Base-by-base conservation (phyloP, 2,888 invertebrate species). In the Acleris emargana region DNA sequence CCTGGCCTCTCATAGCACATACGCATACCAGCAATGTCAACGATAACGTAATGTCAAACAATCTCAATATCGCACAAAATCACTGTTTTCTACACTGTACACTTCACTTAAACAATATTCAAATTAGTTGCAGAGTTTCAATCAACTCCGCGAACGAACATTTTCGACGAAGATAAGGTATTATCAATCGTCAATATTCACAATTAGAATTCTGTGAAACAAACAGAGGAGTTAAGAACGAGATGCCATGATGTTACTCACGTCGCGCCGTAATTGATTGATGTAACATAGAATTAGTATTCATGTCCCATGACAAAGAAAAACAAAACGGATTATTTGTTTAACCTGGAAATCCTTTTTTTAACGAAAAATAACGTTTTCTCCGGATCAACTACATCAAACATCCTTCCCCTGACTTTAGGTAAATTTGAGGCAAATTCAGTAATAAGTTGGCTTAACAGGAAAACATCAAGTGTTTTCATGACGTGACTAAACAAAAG, bases 1-100 rank as follows among this genome's bases (percentile, higher is more conserved):
- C 88, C 86, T 67, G 91, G 90, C 77, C 91, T 79, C 80, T 91
- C 91, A 89, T 90, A 92, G 80, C 91, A 91, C 90, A 91, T 83
- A 88, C 91, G 91, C 91, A 92, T 92, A 81, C 85, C 90, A 88
- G 84, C 86, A 76, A 79, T 76, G 78, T 74, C 82, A 74, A 32
- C 43, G 38, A 50, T 18, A 61, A 61, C 51, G 66, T 61, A 28
- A 61, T 52, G 51, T 57, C 61, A 66, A 61, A 66, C 55, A 50
- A 64, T 59, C 59, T 64, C 72, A 70, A 71, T 58, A 62, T 67
- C 68, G 72, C 62, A 71, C 64, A 67, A 67, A 68, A 70, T 66
- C 62, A 64, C 62, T 55, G 52, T 67, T 58, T 17, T 67, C 17
- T 22, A 45, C 55, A 57, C 64, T 61, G 17, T 58, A 58, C 76